Evolutionary conservation across 2,113 vertebrate species (phyloP).

Genomic region (Ciconia maguari): DNA sequence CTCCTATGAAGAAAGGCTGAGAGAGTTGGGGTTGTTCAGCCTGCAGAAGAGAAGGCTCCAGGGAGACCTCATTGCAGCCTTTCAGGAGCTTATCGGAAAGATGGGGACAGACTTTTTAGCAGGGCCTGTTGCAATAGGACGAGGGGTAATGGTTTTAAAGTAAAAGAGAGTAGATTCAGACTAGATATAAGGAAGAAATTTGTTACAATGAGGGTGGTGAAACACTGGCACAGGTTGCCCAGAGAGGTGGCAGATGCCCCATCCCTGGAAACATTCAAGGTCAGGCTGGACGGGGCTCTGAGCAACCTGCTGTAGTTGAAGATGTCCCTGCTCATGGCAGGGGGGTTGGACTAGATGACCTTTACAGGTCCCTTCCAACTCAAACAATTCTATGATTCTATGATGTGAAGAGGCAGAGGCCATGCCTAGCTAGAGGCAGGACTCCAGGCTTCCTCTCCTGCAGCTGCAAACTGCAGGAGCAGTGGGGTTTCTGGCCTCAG

Average conservation of each 20-base stretch:
- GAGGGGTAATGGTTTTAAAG: too few species aligned
- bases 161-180: not conserved
- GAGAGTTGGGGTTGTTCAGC: not conserved
- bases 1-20: not conserved
- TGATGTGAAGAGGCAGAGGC: not conserved
- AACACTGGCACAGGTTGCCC: not conserved
- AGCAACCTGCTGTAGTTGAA: not conserved
- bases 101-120: too few species aligned
- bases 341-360: not conserved
- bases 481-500: not conserved
- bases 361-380: not conserved
- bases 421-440: not conserved
- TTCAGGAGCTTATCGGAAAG: too few species aligned
- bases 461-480: not conserved
- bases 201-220: not conserved
- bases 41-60: not conserved
- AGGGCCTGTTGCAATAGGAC: too few species aligned
- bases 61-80: not conserved
- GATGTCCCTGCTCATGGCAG: not conserved
- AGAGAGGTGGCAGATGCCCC: not conserved
- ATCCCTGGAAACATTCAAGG: not conserved
- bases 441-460: not conserved
- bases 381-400: not conserved
- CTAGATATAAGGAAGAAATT: not conserved
- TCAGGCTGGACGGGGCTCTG: not conserved